Evolutionary conservation across 2,888 invertebrate species (phyloP), one percentile per base, ranked within the genome.

Genomic region (Zhuqinia jingwanae): DNA sequence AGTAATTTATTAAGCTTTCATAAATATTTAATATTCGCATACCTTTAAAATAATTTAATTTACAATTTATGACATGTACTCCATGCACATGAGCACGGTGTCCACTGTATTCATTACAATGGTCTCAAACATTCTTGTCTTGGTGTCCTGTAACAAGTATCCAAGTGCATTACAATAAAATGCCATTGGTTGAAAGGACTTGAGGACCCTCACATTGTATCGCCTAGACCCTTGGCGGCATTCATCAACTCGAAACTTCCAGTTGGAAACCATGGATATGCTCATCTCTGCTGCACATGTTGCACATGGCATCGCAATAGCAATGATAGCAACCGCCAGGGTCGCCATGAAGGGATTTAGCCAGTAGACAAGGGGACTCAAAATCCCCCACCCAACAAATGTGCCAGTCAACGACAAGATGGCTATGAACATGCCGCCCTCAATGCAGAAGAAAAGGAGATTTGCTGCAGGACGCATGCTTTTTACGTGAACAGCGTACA

Each of bases 401-500:
- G 58, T 58, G 17, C 58, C 58, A 3, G 20, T 58, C 58, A 58
- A 58, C 2, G 58, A 10, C 2, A 22, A 20, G 22, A 58, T 58
- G 5, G 58, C 58, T 2, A 58, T 58, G 22, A 58, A 58, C 5
- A 58, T 3, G 17, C 58, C 58, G 6, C 58, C 58, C 22, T 58
- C 58, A 3, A 58, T 15, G 13, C 20, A 3, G 6, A 3, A 17
- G 22, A 58, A 58, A 2, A 58, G 22, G 10, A 58, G 2, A 17
- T 1, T 22, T 20, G 58, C 17, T 20, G 58, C 58, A 6, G 58
- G 22, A 3, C 58, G 3, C 22, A 58, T 58, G 58, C 20, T 22
- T 22, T 58, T 58, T 2, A 58, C 58, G 22, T 58, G 58, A 58
- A 58, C 58, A 3, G 58, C 17, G 22, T 58, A 58, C 58, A 58